Percentiles rank a stretch among this genome's conserved stretches.
Evolutionary conservation across 1,140 invertebrate species (phyloP).

Genomic region (Drepana arcuata): DNA sequence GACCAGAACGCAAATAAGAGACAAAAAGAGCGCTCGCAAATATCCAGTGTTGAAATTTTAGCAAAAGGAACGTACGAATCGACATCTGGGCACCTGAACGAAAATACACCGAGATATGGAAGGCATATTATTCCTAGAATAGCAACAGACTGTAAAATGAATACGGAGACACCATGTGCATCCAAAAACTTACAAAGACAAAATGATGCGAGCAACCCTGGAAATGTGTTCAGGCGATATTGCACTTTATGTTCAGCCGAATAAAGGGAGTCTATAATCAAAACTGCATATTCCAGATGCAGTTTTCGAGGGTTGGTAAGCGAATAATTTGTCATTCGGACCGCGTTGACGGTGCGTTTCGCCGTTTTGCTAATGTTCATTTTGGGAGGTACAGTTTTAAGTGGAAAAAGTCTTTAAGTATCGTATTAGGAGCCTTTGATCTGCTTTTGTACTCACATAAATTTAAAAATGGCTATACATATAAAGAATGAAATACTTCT

Average conservation of each 20-base stretch:
- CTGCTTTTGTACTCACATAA: too few relatives aligned
- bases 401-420: constrained; percentile 21
- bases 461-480: too few relatives aligned
- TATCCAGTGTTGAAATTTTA: constrained; percentile 30
- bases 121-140: constrained; percentile 65
- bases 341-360: constrained; percentile 48
- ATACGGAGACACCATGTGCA: constrained; percentile 53
- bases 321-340: constrained; percentile 60
- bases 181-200: constrained; percentile 38
- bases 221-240: too few relatives aligned
- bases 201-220: constrained; percentile 16
- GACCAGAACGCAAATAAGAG: constrained; percentile 31
- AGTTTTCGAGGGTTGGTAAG: constrained; percentile 36
- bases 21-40: constrained; percentile 32
- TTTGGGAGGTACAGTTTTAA: constrained; percentile 11
- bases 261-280: too few relatives aligned
- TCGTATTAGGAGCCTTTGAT: too few relatives aligned
- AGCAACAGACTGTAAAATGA: constrained; percentile 68
- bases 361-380: constrained; percentile 20
- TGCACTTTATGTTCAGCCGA: too few relatives aligned
- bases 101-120: constrained; percentile 50
- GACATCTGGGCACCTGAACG: constrained; percentile 63
- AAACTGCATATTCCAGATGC: too few relatives aligned
- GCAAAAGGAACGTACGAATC: constrained; percentile 30
- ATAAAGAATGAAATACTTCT: too few relatives aligned